These are phyloP conservation scores for Nephila pilipes DNA, from an alignment of 1,140 invertebrate species.

Conservation along the genomic window DNA sequence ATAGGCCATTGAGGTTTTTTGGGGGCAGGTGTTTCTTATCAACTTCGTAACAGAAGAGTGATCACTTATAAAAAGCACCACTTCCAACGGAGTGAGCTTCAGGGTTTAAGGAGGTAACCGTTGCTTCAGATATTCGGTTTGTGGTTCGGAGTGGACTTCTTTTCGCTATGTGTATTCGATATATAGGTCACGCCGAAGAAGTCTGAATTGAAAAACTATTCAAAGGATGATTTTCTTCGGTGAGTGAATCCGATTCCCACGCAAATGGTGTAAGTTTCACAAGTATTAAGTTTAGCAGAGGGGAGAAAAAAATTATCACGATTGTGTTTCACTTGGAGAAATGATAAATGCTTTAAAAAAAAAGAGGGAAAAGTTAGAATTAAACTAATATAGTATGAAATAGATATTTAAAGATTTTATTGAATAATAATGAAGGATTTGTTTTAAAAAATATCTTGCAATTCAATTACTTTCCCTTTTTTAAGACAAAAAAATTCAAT, in stretches of 20 bases:
- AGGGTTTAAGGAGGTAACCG: constrained; percentile 36
- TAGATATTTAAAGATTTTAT: too few species aligned
- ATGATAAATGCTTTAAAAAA: too few species aligned
- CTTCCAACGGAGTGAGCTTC: constrained; percentile 32
- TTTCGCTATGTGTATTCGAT: constrained; percentile 11
- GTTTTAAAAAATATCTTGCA: too few species aligned
- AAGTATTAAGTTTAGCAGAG: too few species aligned
- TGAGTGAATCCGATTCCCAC: background rate
- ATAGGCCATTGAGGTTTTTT: constrained; percentile 68
- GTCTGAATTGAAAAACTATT: background rate
- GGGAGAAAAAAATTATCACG: too few species aligned
- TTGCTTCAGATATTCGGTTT: background rate
- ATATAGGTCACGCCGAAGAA: constrained; percentile 47
- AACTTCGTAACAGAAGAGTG: constrained; percentile 42
- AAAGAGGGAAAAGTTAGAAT: too few species aligned
- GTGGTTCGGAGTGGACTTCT: background rate
- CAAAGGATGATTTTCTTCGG: background rate
- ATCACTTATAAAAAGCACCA: constrained; percentile 58
- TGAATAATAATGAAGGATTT: too few species aligned
- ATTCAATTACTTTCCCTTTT: too few species aligned
- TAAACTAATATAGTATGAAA: too few species aligned
- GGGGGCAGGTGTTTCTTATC: constrained; percentile 63
- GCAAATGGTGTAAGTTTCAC: background rate
- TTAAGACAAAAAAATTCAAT: too few species aligned
- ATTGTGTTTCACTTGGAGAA: too few species aligned